phyloP scores from a whole-genome alignment of 2,797 vertebrate genomes.

The Apodemus agrarius region DNA sequence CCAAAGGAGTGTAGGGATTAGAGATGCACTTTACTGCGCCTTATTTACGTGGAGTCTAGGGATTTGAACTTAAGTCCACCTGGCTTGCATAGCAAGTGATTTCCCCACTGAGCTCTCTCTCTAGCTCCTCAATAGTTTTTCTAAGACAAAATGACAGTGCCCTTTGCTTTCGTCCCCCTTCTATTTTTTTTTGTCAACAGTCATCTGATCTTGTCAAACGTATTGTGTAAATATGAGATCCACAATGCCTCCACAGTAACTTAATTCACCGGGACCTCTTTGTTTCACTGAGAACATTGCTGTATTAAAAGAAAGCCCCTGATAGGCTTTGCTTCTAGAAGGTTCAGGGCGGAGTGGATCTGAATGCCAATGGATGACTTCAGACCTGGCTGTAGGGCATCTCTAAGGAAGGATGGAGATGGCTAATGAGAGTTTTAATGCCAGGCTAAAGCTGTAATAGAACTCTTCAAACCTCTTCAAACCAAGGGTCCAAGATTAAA shows the following conservation, averaged over 20 bases:
- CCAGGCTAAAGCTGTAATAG: neutral
- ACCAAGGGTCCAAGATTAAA: neutral
- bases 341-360: neutral
- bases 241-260: neutral
- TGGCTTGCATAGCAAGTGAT: neutral
- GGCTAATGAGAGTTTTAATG: neutral
- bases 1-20: neutral
- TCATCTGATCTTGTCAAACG: conserved; percentile 23
- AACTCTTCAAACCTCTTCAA: neutral
- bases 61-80: neutral
- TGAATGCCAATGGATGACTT: neutral
- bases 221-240: neutral
- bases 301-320: neutral
- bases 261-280: neutral
- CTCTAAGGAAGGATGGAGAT: neutral
- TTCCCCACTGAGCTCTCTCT: neutral
- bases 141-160: neutral
- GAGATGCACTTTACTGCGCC: too few relatives aligned
- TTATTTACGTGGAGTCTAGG: neutral
- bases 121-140: neutral
- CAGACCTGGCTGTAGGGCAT: neutral
- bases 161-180: neutral
- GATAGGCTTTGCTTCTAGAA: neutral
- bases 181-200: neutral
- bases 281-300: neutral